Conservation (phyloP, 2,113 vertebrate species). For the Ifrita kowaldi region DNA sequence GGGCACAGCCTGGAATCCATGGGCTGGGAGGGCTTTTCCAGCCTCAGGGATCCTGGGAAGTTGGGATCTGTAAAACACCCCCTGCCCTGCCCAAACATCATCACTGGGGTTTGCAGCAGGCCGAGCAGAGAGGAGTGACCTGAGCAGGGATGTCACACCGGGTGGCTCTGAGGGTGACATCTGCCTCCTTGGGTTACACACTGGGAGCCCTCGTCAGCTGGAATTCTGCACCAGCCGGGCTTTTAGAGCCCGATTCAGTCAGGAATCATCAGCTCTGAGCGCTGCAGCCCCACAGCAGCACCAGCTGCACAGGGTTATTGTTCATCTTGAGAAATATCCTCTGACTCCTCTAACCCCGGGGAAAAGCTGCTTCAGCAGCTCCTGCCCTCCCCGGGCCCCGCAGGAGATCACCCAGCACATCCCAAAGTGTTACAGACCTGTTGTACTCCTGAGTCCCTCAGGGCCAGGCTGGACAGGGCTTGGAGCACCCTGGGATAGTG, state of each 20-base stretch:
- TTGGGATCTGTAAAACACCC: neutral
- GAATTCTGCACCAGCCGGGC: fast-evolving
- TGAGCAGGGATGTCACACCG: fast-evolving
- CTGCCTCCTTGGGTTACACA: neutral
- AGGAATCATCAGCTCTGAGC: neutral
- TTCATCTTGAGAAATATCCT: neutral
- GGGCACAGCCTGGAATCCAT: fast-evolving
- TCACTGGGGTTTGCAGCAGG: fast-evolving
- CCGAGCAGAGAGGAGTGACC: neutral
- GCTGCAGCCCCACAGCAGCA: neutral
- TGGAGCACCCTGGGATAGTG: neutral
- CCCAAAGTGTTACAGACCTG: no score
- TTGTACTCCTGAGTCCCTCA: neutral
- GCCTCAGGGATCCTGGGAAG: fast-evolving
- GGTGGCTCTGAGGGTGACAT: no score
- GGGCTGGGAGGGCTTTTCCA: neutral
- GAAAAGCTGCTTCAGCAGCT: neutral
- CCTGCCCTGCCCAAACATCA: fast-evolving
- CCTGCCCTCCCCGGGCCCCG: neutral
- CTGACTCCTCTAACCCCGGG: neutral
- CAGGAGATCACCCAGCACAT: fast-evolving
- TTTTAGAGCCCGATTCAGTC: neutral
- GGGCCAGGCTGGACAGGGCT: neutral
- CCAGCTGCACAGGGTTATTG: fast-evolving
- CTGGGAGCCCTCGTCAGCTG: neutral